These are phyloP conservation scores for Ranitomeya variabilis DNA, from an alignment of 2,113 vertebrate genomes.

Conservation along the genomic window DNA sequence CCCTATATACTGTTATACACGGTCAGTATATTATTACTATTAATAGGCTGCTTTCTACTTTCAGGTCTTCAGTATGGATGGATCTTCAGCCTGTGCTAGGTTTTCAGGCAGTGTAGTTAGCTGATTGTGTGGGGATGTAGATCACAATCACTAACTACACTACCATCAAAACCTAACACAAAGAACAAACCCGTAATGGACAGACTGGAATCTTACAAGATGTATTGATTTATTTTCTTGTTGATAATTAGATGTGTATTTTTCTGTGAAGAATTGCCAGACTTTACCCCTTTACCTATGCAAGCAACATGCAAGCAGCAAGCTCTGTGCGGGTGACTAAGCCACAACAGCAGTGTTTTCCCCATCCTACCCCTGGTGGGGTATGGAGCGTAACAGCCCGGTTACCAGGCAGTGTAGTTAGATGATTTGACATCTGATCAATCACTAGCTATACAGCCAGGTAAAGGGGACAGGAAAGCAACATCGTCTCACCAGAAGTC, in stretches of 20 bases:
- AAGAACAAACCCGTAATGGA: not conserved
- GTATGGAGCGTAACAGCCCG: constrained; percentile 66
- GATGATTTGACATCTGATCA: constrained; percentile 82
- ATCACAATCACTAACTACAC: constrained; percentile 84
- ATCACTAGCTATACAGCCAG: constrained; percentile 92
- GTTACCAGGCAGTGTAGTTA: constrained; percentile 92
- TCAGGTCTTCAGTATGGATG: fast-evolving
- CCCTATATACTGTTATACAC: not conserved
- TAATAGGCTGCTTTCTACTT: constrained; percentile 13
- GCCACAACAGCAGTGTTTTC: not conserved
- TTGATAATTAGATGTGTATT: not conserved
- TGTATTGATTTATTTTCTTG: not conserved
- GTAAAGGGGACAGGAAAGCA: constrained; percentile 70
- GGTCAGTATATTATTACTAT: not conserved
- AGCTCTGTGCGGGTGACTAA: not conserved
- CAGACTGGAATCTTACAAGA: not conserved
- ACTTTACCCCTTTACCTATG: not conserved
- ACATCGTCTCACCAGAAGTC: not conserved
- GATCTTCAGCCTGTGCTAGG: constrained; percentile 69
- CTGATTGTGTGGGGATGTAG: constrained; percentile 75
- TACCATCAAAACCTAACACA: constrained; percentile 84
- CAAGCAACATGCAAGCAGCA: not conserved
- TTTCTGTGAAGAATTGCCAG: not conserved
- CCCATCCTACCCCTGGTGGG: too few species aligned
- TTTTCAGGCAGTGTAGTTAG: constrained; percentile 92